Conservation (phyloP, 2,888 invertebrate species). For the Atrina japonica region DNA sequence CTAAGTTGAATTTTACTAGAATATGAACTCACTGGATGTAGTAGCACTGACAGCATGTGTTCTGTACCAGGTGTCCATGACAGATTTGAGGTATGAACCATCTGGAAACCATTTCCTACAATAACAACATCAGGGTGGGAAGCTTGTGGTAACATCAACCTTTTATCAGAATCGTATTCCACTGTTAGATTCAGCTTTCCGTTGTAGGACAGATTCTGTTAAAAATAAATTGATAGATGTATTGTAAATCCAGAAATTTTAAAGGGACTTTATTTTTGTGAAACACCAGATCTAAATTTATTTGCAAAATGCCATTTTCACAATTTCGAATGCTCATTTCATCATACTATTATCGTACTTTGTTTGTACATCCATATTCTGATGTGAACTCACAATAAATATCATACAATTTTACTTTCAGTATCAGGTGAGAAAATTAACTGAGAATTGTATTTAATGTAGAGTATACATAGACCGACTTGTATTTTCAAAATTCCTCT, state of each 20-base stretch:
- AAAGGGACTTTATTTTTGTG: not conserved
- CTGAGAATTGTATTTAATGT: too few species aligned
- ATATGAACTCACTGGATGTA: slow-evolving; percentile 40
- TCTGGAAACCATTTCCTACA: slow-evolving; percentile 85
- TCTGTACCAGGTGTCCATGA: slow-evolving; percentile 41
- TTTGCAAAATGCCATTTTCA: too few species aligned
- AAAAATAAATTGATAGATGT: not conserved
- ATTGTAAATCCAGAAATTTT: too few species aligned
- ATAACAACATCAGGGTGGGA: slow-evolving; percentile 90
- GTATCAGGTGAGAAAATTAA: too few species aligned
- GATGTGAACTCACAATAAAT: too few species aligned
- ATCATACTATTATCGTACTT: too few species aligned
- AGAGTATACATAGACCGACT: too few species aligned
- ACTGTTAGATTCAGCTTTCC: slow-evolving; percentile 90
- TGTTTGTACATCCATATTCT: too few species aligned
- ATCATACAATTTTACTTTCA: too few species aligned
- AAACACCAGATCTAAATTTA: not conserved
- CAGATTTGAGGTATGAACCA: slow-evolving; percentile 48
- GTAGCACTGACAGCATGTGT: slow-evolving; percentile 1
- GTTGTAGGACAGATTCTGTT: slow-evolving; percentile 92
- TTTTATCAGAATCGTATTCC: slow-evolving; percentile 82
- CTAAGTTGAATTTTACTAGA: not conserved
- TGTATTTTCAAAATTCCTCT: too few species aligned
- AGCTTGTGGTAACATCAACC: slow-evolving; percentile 58
- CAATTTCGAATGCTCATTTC: too few species aligned